Base-by-base conservation (phyloP, 2,797 vertebrate species). In the Balearica regulorum region DNA sequence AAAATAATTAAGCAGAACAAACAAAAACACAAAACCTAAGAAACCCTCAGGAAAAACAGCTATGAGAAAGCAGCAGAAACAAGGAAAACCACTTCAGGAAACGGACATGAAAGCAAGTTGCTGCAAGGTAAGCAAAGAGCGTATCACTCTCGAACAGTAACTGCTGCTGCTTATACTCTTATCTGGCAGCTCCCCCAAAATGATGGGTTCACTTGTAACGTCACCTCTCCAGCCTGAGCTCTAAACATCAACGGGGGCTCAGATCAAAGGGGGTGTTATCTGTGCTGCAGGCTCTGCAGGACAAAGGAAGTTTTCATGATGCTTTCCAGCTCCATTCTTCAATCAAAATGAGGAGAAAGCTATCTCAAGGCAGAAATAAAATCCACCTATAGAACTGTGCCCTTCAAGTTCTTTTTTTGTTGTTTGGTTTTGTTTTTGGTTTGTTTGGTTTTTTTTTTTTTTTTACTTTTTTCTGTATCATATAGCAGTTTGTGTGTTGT, bases 201-300 rank as follows among this genome's bases (percentile, higher is more conserved):
- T 0, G 3, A 2, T 0, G 31, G 54, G 60, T 18, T 71, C 75
- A 28, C 43, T 16, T 5, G 22, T 5, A 7, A 7, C 11, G 68
- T 83, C 83, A 35, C 10, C 65, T 37, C 70, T 35, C 75, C 2
- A 0, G 11, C 6, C 54, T 13, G 49, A 83, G 4, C 76, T 35
- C 72, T 2, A 3, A 43, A 44, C 58, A 31, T 5, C 22, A 18
- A 6, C n/a, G 37, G 19, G 24, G 26, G 29, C 77, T n/a, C 0
- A 3, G 33, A 95, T 58, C 90, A 87, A 83, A 91, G 90, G 46
- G 29, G 21, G 41, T 18, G n/a, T 29, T 80, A 70, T 48, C 89
- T 91, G 76, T 7, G 0, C 5, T 6, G 13, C 46, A 13, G 66
- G 33, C 19, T 55, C 37, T 0, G 0, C 8, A 55, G 37, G 31